phyloP scores from a whole-genome alignment of 2,888 invertebrate genomes.

The Eremobia ochroleuca region DNA sequence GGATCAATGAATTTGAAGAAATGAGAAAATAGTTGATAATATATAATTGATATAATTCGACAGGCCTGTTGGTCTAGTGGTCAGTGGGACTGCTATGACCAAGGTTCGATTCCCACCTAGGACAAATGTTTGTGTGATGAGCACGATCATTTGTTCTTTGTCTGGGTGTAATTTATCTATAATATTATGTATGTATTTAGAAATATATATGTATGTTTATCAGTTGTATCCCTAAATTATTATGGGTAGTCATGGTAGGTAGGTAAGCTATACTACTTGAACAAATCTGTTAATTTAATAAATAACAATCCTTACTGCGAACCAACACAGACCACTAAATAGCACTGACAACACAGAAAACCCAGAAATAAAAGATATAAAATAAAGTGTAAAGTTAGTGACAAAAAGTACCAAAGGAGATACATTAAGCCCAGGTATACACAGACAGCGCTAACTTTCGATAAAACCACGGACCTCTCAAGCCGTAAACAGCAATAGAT shows the following conservation, averaged over 20 bases:
- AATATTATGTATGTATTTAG: too few relatives aligned
- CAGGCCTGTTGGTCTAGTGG: too few relatives aligned
- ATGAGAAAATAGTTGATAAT: neutral
- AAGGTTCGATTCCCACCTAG: too few relatives aligned
- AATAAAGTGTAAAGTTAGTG: neutral
- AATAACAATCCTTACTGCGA: neutral
- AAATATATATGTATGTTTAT: too few relatives aligned
- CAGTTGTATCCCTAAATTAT: neutral
- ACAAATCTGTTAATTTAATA: neutral
- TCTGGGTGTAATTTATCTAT: too few relatives aligned
- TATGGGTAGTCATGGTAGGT: too few relatives aligned
- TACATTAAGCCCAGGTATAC: neutral
- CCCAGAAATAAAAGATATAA: neutral
- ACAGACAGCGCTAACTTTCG: neutral
- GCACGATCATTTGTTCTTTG: too few relatives aligned
- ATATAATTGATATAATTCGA: too few relatives aligned
- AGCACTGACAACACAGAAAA: neutral
- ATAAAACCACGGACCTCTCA: neutral
- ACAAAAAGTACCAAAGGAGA: neutral
- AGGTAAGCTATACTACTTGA: neutral
- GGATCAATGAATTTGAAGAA: neutral
- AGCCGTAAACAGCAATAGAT: slow-evolving; percentile 9
- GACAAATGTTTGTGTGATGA: too few relatives aligned
- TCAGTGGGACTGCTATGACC: too few relatives aligned
- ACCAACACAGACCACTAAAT: slow-evolving; percentile 7